These are phyloP conservation scores for Ascidia mentula DNA, from an alignment of 23 tunicate species.

Conservation along the genomic window DNA sequence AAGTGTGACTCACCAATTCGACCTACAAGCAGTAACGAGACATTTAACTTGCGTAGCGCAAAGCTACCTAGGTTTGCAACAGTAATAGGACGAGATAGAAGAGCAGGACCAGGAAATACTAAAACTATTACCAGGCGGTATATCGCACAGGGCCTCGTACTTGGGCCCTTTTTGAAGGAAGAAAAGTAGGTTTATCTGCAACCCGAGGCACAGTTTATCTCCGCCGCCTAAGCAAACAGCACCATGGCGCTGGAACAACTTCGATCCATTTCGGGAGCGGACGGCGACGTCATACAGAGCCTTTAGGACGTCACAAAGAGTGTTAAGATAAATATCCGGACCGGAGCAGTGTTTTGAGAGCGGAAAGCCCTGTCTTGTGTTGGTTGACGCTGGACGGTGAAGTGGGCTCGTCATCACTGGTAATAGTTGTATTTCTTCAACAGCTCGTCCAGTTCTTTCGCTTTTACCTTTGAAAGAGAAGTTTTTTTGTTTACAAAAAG, in stretches of 20 bases:
- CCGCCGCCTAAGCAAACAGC: not conserved
- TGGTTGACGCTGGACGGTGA: not conserved
- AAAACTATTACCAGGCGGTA: too few species aligned
- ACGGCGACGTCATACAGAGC: not conserved
- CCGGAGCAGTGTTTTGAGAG: not conserved
- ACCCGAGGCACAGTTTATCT: not conserved
- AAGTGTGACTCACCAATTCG: too few species aligned
- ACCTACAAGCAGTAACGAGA: too few species aligned
- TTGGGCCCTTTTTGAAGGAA: too few species aligned
- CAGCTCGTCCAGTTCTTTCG: conserved; percentile 84
- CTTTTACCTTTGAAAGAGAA: conserved; percentile 53
- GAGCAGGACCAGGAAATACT: too few species aligned
- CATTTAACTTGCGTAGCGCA: too few species aligned
- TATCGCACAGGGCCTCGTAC: too few species aligned
- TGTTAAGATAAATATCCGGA: not conserved
- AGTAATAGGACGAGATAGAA: too few species aligned
- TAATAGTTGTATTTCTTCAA: conserved; percentile 65
- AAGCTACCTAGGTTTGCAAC: too few species aligned
- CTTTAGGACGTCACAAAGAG: not conserved
- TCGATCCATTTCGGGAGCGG: not conserved
- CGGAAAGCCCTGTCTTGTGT: not conserved
- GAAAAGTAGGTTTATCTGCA: too few species aligned
- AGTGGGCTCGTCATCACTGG: not conserved
- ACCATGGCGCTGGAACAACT: not conserved
- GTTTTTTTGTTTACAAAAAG: too few species aligned